Evolutionary conservation across 1,140 invertebrate genomes (phyloP).

Genomic region (Linepithema humile): DNA sequence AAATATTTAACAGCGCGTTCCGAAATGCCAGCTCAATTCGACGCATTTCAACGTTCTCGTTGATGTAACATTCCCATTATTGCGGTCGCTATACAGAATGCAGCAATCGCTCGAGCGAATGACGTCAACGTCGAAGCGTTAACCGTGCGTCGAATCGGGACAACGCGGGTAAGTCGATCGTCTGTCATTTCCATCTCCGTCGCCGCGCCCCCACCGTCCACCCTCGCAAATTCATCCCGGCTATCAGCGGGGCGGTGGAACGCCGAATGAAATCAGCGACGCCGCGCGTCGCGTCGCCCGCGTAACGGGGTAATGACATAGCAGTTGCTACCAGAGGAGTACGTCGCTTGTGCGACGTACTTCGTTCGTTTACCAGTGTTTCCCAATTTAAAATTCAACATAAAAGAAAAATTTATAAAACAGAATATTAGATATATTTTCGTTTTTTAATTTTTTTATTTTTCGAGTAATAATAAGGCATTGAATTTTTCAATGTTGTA

Average conservation of each 20-base stretch:
- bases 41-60: neutral
- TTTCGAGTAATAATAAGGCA: neutral
- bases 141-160: conserved; percentile 36
- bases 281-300: conserved; percentile 28
- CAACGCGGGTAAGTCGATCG: conserved; percentile 28
- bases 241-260: neutral
- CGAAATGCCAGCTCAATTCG: neutral
- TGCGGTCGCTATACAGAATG: neutral
- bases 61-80: neutral
- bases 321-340: neutral
- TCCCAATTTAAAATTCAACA: neutral
- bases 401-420: neutral
- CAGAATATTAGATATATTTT: neutral
- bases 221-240: conserved; percentile 47
- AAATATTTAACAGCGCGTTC: neutral
- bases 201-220: neutral
- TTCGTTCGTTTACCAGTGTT: neutral
- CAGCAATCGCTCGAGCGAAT: neutral
- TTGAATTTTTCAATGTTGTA: neutral
- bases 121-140: conserved; percentile 48
- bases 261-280: conserved; percentile 56
- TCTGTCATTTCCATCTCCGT: conserved; percentile 49
- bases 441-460: neutral
- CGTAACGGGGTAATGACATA: conserved; percentile 58
- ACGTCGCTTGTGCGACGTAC: neutral